These are phyloP conservation scores for Stegana nigrithorax DNA, from an alignment of 2,888 invertebrate genomes.

Conservation along the genomic window DNA sequence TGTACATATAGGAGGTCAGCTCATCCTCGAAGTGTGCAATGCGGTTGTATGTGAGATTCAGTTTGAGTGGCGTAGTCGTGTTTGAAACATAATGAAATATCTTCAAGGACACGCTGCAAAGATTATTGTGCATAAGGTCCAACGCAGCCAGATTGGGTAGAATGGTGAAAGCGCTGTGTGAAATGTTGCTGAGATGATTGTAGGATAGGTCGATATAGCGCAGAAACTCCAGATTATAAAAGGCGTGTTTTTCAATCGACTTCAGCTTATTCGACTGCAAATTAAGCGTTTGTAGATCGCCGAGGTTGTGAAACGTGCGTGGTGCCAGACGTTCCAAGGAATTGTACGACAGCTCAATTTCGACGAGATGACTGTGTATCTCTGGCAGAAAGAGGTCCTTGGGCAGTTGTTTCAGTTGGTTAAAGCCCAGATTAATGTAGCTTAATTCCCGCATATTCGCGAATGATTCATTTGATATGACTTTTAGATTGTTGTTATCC, in stretches of 20 bases:
- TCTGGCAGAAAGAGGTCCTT: constrained; percentile 77
- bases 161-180: constrained; percentile 79
- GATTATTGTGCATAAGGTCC: constrained; percentile 83
- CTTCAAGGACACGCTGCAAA: constrained; percentile 77
- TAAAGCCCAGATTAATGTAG: constrained; percentile 88
- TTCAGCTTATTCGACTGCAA: constrained; percentile 83
- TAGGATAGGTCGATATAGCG: constrained; percentile 85
- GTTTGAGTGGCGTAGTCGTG: constrained; percentile 74
- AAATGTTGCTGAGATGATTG: constrained; percentile 81
- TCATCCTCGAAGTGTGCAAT: constrained; percentile 64
- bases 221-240: constrained; percentile 82
- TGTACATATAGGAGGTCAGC: constrained; percentile 70
- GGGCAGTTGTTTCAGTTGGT: constrained; percentile 80
- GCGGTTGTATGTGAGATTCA: constrained; percentile 82
- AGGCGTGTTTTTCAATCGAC: constrained; percentile 77
- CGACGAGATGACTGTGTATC: constrained; percentile 79
- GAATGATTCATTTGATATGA: constrained; percentile 78
- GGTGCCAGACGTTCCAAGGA: constrained; percentile 77
- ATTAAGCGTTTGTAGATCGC: constrained; percentile 81
- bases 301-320: constrained; percentile 79
- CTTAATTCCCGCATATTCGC: constrained; percentile 77
- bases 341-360: constrained; percentile 86
- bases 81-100: constrained; percentile 78
- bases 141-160: constrained; percentile 81
- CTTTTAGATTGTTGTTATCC: constrained; percentile 88